These are phyloP conservation scores for Aplysina aerophoba DNA, from an alignment of 37 sponge, comb jelly and placozoan genomes.

Conservation along the genomic window DNA sequence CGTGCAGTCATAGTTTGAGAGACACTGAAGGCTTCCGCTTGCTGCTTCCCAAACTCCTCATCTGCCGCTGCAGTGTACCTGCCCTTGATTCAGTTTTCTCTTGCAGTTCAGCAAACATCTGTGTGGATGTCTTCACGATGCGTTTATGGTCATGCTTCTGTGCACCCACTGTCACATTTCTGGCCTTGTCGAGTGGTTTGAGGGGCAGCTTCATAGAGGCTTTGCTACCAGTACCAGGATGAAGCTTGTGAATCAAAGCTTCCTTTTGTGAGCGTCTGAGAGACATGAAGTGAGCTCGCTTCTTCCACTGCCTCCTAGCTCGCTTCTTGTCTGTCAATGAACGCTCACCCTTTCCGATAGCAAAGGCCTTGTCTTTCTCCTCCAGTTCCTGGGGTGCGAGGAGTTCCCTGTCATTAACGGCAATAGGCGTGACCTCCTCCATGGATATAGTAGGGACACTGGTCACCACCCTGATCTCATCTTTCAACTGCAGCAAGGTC, in stretches of 20 bases:
- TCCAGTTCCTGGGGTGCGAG: conserved; percentile 86
- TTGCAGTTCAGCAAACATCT: conserved; percentile 75
- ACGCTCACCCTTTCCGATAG: conserved; percentile 61
- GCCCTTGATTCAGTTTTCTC: conserved; percentile 12
- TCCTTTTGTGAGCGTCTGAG: conserved; percentile 39
- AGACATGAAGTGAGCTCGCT: conserved; percentile 43
- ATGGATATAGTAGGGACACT: conserved; percentile 76
- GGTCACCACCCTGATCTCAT: conserved; percentile 78
- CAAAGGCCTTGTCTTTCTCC: conserved; percentile 2
- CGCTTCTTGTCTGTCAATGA: conserved; percentile 63
- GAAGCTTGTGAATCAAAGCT: conserved; percentile 47
- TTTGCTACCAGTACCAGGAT: conserved; percentile 68
- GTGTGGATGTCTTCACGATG: conserved; percentile 61
- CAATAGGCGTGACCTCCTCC: conserved; percentile 82
- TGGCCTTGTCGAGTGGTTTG: conserved; percentile 39
- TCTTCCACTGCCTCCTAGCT: conserved; percentile 66
- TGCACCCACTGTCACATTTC: not conserved
- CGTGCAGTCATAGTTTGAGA: not conserved
- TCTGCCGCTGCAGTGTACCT: not conserved
- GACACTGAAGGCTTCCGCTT: not conserved
- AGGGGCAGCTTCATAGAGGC: conserved; percentile 40
- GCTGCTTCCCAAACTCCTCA: too few species aligned
- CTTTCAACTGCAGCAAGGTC: conserved; percentile 46
- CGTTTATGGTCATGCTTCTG: conserved; percentile 32
- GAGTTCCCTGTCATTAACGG: conserved; percentile 64